Conservation (phyloP, 1,140 invertebrate species). For the Helicorthomorpha holstii region DNA sequence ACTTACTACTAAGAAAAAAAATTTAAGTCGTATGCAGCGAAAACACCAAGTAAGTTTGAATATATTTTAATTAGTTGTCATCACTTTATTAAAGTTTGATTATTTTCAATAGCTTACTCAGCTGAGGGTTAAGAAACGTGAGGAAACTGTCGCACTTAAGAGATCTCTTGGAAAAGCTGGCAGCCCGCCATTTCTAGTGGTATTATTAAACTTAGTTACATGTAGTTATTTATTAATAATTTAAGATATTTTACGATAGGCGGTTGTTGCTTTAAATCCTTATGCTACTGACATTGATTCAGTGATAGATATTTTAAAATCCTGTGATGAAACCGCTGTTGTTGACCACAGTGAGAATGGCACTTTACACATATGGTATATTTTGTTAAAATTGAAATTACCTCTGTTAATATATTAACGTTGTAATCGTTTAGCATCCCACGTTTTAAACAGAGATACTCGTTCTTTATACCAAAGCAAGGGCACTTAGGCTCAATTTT, state of each 20-base stretch:
- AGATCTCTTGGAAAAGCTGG: constrained; percentile 29
- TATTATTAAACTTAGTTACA: no score
- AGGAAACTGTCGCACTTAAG: constrained; percentile 37
- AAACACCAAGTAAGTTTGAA: no score
- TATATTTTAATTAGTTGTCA: constrained; percentile 50
- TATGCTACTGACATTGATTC: constrained; percentile 17
- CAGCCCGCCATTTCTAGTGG: constrained; percentile 57
- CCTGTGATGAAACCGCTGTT: constrained; percentile 46
- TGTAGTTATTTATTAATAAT: constrained; percentile 12
- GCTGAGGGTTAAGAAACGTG: constrained; percentile 59
- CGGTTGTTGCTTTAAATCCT: constrained; percentile 16
- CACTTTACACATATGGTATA: constrained; percentile 51
- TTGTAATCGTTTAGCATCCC: constrained; percentile 41
- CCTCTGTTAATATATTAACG: neutral
- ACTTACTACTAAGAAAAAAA: no score
- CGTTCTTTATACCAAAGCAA: constrained; percentile 49
- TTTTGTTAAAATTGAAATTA: constrained; percentile 1
- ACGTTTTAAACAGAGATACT: constrained; percentile 68
- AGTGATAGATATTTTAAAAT: constrained; percentile 44
- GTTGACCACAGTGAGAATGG: constrained; percentile 39
- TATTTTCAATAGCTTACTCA: constrained; percentile 53
- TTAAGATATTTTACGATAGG: constrained; percentile 13
- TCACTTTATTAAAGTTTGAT: no score
- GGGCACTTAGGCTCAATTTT: constrained; percentile 53
- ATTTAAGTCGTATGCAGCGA: no score